Conservation (phyloP, 30 jellyfish, hydroid and myxozoan species). For the Catostylus mosaicus region DNA sequence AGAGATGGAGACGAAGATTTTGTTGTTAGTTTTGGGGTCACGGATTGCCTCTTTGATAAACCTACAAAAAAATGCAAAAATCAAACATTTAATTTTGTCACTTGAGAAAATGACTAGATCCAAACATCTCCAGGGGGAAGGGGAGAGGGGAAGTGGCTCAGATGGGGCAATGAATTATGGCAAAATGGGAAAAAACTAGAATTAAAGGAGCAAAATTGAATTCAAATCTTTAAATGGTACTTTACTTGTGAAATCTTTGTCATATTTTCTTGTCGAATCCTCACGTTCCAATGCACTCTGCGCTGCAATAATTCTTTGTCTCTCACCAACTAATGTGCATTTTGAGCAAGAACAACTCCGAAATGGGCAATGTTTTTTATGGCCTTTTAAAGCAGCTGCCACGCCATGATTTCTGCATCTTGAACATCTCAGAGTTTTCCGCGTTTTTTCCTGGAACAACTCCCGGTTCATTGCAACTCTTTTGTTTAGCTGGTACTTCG, state of each 20-base stretch:
- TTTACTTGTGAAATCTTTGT: slow-evolving; percentile 9
- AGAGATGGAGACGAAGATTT: neutral
- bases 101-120: no score
- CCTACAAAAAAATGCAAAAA: neutral
- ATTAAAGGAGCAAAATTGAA: no score
- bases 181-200: no score
- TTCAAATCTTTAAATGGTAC: neutral
- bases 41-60: neutral
- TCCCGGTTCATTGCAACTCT: slow-evolving; percentile 21
- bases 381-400: slow-evolving; percentile 51
- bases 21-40: neutral
- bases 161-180: no score
- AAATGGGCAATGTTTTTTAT: slow-evolving; percentile 62
- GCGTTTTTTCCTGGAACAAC: slow-evolving; percentile 21
- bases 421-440: slow-evolving; percentile 64
- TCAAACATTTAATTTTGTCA: no score
- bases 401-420: slow-evolving; percentile 62
- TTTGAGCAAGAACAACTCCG: slow-evolving; percentile 64
- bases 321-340: slow-evolving; percentile 53
- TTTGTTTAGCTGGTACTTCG: slow-evolving; percentile 23
- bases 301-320: slow-evolving; percentile 52
- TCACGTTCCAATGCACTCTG: slow-evolving; percentile 51
- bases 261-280: neutral
- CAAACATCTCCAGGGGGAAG: no score
- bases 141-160: no score